These are phyloP conservation scores for Melanotaenia parkinsoni DNA, from an alignment of 2,797 vertebrate species.

Conservation along the genomic window DNA sequence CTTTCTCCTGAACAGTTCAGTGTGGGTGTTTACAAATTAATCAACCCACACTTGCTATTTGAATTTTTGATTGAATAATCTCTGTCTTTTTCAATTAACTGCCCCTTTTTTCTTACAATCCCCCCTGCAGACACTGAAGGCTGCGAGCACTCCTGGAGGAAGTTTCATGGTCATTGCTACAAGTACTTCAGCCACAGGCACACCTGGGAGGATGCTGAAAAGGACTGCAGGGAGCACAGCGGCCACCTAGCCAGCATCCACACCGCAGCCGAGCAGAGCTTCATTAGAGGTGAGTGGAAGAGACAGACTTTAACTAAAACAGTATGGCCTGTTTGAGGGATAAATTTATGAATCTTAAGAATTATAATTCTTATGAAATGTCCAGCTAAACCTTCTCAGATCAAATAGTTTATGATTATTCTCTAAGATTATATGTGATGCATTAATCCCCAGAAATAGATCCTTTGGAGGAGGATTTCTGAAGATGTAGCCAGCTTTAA, in stretches of 20 bases:
- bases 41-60: slow-evolving; percentile 1
- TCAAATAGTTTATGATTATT: neutral
- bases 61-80: slow-evolving; percentile 40
- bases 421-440: neutral
- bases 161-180: slow-evolving; percentile 98
- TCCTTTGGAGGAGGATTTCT: neutral
- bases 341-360: neutral
- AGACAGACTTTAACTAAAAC: neutral
- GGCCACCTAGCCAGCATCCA: slow-evolving; percentile 95
- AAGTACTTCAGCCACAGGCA: slow-evolving; percentile 91
- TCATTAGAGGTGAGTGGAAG: slow-evolving; percentile 88
- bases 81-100: slow-evolving; percentile 25
- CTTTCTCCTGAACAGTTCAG: neutral
- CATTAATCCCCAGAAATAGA: neutral
- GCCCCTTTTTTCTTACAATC: slow-evolving; percentile 5
- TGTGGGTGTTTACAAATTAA: slow-evolving; percentile 32
- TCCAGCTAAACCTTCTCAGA: neutral
- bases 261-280: slow-evolving; percentile 89
- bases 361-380: neutral
- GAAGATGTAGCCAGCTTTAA: neutral
- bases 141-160: slow-evolving; percentile 94
- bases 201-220: slow-evolving; percentile 95
- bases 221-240: slow-evolving; percentile 91
- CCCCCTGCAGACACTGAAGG: slow-evolving; percentile 88
- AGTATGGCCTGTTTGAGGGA: neutral